Base-by-base conservation (phyloP, 2,113 vertebrate species). In the Aphyosemion australe region DNA sequence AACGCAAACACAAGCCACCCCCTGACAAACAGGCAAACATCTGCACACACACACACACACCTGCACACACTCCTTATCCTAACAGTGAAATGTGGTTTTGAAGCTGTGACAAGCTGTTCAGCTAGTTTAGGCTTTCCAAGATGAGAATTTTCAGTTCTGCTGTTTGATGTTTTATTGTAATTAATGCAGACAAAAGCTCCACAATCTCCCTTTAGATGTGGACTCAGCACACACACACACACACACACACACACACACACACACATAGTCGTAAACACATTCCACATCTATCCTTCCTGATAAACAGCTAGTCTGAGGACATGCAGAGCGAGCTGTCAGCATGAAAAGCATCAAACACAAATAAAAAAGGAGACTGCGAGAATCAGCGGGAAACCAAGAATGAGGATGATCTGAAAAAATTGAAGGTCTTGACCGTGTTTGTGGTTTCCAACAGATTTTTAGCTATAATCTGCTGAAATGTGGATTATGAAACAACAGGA, bases 301-400 rank as follows among this genome's bases (percentile, higher is more conserved):
- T 86, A 83, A 73, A 63, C 75, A 68, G 39, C 13, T 34, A 60
- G 69, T 69, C 49, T 71, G 74, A 60, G 55, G 65, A 70, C 51
- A 20, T n/a, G 49, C 56, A 62, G 54, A 55, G 69, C 42, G 31
- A 72, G 61, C 78, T 14, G 19, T 63, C 65, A 58, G 48, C 64
- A 52, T 54, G 50, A 58, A 21, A 12, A 42, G 20, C 12, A n/a
- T 46, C 54, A 39, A 61, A 11, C 51, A 58, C 63, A 78, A 69
- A 69, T 14, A 26, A 8, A 21, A 63, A 66, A 46, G 15, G 59
- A 65, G 15, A 20, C 14, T 7, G 62, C 32, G 59, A 49, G 52
- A 74, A 5, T 70, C 61, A 53, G 56, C 20, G 18, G 32, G 39
- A 32, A 14, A 65, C 18, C 68, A 8, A 57, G 48, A 60, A 21